A percentile compares a stretch with the other conserved stretches of the same genome.
Evolutionary conservation across 2,113 vertebrate genomes (phyloP).

Genomic region (Ctenomys sociabilis): DNA sequence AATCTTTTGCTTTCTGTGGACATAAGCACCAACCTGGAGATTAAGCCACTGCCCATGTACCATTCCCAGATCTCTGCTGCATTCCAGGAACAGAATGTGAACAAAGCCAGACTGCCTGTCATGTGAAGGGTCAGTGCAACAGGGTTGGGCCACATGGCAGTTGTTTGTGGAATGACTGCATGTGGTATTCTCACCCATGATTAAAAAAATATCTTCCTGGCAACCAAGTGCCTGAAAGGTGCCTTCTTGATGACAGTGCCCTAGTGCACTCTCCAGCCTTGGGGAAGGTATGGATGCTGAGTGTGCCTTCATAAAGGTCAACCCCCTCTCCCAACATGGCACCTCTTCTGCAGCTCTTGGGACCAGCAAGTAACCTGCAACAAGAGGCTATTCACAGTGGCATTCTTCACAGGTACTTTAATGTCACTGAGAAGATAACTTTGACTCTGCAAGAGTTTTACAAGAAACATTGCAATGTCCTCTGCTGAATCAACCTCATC

Average conservation of each 20-base stretch:
- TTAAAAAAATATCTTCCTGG: neutral
- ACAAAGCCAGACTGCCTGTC: neutral
- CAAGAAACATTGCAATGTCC: neutral
- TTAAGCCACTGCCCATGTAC: neutral
- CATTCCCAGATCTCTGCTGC: neutral
- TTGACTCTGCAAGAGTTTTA: neutral
- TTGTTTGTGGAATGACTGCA: neutral
- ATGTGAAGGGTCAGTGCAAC: neutral
- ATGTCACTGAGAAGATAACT: neutral
- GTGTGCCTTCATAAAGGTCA: neutral
- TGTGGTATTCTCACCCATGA: neutral
- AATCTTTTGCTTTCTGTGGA: neutral
- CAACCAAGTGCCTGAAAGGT: neutral
- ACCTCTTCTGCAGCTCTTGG: neutral
- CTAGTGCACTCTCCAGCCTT: neutral
- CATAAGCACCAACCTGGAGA: neutral
- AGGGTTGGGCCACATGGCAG: neutral
- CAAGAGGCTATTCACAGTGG: neutral
- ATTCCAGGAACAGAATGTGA: neutral
- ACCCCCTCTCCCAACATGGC: neutral
- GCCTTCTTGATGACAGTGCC: neutral
- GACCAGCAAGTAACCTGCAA: neutral
- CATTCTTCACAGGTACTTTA: neutral
- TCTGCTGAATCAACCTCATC: neutral
- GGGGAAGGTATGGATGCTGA: neutral